Evolutionary conservation across 1,140 invertebrate genomes (phyloP).

Genomic region (Papilio aristodemus): DNA sequence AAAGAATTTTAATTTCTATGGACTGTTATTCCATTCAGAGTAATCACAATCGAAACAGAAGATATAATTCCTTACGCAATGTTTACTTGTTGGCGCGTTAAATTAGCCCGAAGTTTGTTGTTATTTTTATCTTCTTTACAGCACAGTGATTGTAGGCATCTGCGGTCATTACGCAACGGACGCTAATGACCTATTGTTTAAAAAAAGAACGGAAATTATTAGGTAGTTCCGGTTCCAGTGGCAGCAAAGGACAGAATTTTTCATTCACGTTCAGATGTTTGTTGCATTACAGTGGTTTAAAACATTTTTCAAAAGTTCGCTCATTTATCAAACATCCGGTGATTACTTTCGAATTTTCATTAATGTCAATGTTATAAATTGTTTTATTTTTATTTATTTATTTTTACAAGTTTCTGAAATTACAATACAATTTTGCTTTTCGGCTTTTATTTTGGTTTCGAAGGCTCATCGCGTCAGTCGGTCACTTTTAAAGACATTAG

Average conservation of each 20-base stretch:
- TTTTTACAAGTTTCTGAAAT: no score
- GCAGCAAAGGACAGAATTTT: conserved; percentile 38
- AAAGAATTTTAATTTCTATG: conserved; percentile 24
- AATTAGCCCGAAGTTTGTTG: conserved; percentile 52
- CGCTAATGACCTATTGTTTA: conserved; percentile 67
- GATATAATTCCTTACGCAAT: conserved; percentile 51
- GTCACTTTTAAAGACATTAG: no score
- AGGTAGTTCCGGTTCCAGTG: conserved; percentile 58
- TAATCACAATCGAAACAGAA: background rate
- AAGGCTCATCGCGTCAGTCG: no score
- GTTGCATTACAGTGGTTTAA: background rate
- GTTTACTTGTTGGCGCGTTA: conserved; percentile 50
- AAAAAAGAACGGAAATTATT: conserved; percentile 59
- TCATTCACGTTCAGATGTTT: conserved; percentile 25
- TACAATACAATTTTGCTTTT: no score
- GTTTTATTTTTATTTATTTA: no score
- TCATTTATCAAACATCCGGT: background rate
- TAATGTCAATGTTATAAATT: background rate
- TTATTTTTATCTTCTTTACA: conserved; percentile 37
- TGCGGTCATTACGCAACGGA: conserved; percentile 56
- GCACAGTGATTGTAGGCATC: conserved; percentile 45
- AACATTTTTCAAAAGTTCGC: conserved; percentile 39
- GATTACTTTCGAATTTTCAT: background rate
- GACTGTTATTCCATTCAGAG: conserved; percentile 30
- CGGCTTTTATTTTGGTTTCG: no score